These are phyloP conservation scores for Yponomeuta evonymella DNA, from an alignment of 2,888 invertebrate species.

Conservation along the genomic window DNA sequence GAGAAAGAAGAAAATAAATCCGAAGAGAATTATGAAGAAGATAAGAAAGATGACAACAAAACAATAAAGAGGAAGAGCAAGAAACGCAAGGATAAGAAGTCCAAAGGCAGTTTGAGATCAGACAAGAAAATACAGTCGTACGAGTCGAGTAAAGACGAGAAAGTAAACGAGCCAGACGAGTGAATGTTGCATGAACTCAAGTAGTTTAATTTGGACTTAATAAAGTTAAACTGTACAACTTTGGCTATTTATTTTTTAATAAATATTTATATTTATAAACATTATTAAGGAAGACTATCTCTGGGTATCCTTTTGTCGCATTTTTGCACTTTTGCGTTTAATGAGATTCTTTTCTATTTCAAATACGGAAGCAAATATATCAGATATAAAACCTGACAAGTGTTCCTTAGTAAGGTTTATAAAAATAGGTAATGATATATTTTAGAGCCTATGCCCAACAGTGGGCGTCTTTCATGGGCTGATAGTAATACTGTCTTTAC, in stretches of 20 bases:
- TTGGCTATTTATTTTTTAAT: background rate
- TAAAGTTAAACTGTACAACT: background rate
- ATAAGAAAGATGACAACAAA: constrained; percentile 22
- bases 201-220: background rate
- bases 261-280: background rate
- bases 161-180: constrained; percentile 57
- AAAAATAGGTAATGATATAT: too few species aligned
- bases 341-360: too few species aligned
- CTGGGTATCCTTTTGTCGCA: too few species aligned
- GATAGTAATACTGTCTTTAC: too few species aligned
- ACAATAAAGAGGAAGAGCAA: constrained; percentile 20
- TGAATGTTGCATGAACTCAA: background rate
- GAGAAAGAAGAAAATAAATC: constrained; percentile 22
- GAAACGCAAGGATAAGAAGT: constrained; percentile 19
- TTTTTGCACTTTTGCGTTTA: too few species aligned
- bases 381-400: too few species aligned
- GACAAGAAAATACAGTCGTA: constrained; percentile 40
- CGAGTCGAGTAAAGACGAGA: constrained; percentile 60
- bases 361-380: too few species aligned
- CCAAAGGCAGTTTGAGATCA: constrained; percentile 16
- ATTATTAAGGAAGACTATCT: background rate
- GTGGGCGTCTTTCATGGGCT: too few species aligned
- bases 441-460: too few species aligned
- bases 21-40: constrained; percentile 20
- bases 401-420: too few species aligned